These are phyloP conservation scores for Rhopilema esculentum DNA, from an alignment of 30 jellyfish, hydroid and myxozoan genomes.

Conservation along the genomic window DNA sequence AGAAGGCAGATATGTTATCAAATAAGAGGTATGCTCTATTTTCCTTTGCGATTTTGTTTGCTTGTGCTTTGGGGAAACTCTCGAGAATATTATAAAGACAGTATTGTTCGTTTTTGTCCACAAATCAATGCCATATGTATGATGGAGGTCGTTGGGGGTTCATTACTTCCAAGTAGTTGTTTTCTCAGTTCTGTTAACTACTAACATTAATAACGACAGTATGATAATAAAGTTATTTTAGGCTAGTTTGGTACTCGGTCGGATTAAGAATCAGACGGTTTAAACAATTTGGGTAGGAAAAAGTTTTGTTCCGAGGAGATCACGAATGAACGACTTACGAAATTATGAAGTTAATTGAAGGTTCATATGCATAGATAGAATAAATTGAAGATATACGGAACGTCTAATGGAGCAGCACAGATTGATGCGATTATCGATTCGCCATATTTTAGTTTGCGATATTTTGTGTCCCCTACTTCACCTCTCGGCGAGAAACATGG, in stretches of 20 bases:
- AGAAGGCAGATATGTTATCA: slow-evolving; percentile 43
- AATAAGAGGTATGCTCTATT: slow-evolving; percentile 50
- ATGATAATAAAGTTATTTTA: background rate
- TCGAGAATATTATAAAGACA: slow-evolving; percentile 12
- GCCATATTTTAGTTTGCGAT: background rate
- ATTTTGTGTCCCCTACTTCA: background rate
- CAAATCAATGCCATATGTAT: slow-evolving; percentile 11
- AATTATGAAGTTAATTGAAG: background rate
- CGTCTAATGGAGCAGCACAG: background rate
- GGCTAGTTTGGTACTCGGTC: background rate
- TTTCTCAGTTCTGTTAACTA: background rate
- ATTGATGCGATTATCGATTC: background rate
- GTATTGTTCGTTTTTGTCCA: slow-evolving; percentile 23
- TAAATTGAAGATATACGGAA: background rate
- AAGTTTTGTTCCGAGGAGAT: background rate
- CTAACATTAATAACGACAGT: background rate
- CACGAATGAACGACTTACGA: background rate
- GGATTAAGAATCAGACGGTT: background rate
- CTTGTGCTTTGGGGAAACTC: slow-evolving; percentile 35
- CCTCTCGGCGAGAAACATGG: background rate
- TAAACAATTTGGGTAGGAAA: background rate
- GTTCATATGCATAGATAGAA: too few species aligned
- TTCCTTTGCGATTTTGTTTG: slow-evolving; percentile 50
- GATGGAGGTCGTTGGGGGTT: background rate
- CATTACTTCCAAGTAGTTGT: background rate